These are phyloP conservation scores for Lethenteron reissneri DNA, from an alignment of 2,113 vertebrate species.

Conservation along the genomic window DNA sequence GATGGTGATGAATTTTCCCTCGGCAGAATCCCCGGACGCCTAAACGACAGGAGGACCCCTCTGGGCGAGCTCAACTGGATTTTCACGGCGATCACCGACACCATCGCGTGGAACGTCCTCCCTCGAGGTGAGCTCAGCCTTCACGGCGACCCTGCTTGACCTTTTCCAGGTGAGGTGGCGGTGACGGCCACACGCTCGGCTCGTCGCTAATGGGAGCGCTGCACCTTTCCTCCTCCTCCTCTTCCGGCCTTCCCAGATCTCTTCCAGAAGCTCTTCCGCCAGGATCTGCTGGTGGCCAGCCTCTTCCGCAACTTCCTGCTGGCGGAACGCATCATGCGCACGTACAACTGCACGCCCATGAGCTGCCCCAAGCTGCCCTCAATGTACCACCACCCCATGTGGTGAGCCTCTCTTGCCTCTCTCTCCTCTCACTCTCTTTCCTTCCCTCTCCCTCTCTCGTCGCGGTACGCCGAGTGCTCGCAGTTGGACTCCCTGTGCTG, in stretches of 20 bases:
- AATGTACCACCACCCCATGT: slow-evolving; percentile 97
- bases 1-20: background rate
- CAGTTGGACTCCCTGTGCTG: no score
- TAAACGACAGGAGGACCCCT: slow-evolving; percentile 85
- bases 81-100: slow-evolving; percentile 95
- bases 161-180: background rate
- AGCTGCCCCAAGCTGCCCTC: slow-evolving; percentile 87
- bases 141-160: background rate
- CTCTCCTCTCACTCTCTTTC: no score
- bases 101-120: slow-evolving; percentile 90
- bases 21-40: slow-evolving; percentile 66
- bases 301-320: slow-evolving; percentile 84
- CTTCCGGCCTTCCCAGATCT: slow-evolving; percentile 33
- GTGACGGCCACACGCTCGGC: background rate
- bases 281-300: slow-evolving; percentile 86
- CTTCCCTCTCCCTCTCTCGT: no score
- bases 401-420: slow-evolving; percentile 32
- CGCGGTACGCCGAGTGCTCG: no score
- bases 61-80: slow-evolving; percentile 98
- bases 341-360: slow-evolving; percentile 87
- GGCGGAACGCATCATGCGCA: slow-evolving; percentile 90
- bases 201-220: background rate
- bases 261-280: slow-evolving; percentile 93
- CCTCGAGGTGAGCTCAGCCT: slow-evolving; percentile 45
- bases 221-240: background rate